Base-by-base conservation (phyloP, 1,140 invertebrate species). In the Pemphigus obesinymphae region DNA sequence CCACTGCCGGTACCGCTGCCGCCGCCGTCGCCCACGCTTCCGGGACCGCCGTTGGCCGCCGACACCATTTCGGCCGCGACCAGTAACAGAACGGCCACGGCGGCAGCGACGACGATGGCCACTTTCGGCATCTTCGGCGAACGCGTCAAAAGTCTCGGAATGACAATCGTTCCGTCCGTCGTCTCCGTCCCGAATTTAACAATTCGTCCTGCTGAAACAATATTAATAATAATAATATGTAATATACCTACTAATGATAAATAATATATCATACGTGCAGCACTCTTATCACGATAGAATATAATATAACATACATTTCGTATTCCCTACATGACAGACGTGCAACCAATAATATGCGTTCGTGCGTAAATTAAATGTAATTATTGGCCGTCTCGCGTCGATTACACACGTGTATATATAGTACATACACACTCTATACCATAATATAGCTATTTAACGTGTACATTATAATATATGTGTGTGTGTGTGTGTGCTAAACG, bases 1-100 rank as follows among this genome's bases (percentile, higher is more conserved):
- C 81, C 76, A 50, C 61, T 50, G 20, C 80, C 45, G 34, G 68
- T 61, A 11, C 76, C 80, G 26, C 43, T n/a, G 23, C 55, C 63
- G 11, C 66, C 20, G 50, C 50, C 20, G 13, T 11, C 45, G 2
- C 55, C 10, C 0, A 17, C 20, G 8, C 31, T 31, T 1, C 26
- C 58, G 7, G 29, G 8, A 5, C 34, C 66, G 13, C 66, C 23
- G 23, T 53, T 43, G 48, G 80, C 80, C 29, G 76, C 31, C 80
- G 40, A 10, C 80, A 23, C 66, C 61, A 50, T 81, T 6, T 48
- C 20, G 6, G 34, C 80, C 61, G 75, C 29, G 53, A 72, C 61
- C 73, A 66, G 37, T 66, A 78, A 73, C 82, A 55, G 34, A 15
- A 20, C 45, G 76, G 50, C 50, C 6, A 23, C 53, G 37, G 40